Evolutionary conservation across 92 coral and sea anemone genomes (phyloP), one percentile per base, ranked within the genome.

Genomic region (Phymanthus crucifer): DNA sequence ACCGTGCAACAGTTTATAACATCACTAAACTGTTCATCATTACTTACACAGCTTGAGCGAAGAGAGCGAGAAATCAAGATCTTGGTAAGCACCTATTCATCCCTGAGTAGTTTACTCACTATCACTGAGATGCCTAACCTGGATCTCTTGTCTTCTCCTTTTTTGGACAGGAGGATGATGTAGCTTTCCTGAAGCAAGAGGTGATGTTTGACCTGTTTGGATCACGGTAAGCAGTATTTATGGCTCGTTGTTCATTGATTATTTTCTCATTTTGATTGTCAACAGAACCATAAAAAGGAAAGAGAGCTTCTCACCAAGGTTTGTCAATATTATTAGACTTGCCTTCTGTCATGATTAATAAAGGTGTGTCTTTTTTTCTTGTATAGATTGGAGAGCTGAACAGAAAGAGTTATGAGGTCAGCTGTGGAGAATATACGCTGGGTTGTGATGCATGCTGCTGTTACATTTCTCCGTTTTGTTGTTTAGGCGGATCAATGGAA

Each of bases 271-370:
- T 29, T 32, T 40, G 48, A 61, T 29, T 77, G 34, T 35, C 79
- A 46, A 75, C 89, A 96, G 99, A 96, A 96, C 84, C 99, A 96
- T 80, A 96, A 93, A 91, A 93, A 93, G 71, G 98, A 96, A 84
- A 91, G 88, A 58, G 99, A 96, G 40, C 89, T 96, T 4, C 90
- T 93, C 26, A 77, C 86, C 14, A 96, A 96, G 99, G 99, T 93
- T 75, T 4, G 73, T 57, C 26, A 10, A 6, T 0, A 27, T 40
- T 43, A 24, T 45, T 12, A 10, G 24, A 33, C 8, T 0, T 50
- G 24, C 40, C 16, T 1, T 23, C 75, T 4, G 48, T 43, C 45
- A 38, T 43, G 48, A 43, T 17, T 43, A 26, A 27, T 45, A 14
- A 2, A 4, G 70, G 46, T 70, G 40, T 68, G 34, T 57, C 24